Conservation (phyloP, 2,888 invertebrate genomes). For the Schrankia costaestrigalis region DNA sequence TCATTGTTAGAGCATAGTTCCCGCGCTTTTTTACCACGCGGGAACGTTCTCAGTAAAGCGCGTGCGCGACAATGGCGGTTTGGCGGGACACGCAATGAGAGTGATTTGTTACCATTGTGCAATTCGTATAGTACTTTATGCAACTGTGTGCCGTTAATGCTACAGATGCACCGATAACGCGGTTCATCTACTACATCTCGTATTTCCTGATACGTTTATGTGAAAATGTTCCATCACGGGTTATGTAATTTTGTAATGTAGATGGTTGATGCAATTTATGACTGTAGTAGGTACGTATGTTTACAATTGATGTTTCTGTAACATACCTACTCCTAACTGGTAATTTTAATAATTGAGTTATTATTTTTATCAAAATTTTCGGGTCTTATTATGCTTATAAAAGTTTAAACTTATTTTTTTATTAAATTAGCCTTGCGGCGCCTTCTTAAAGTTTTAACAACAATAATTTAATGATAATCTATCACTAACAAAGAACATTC, state of each 20-base stretch:
- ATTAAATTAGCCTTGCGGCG: no score
- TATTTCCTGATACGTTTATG: constrained; percentile 41
- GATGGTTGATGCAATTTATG: no score
- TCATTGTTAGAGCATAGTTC: constrained; percentile 70
- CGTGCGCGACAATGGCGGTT: constrained; percentile 72
- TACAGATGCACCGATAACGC: constrained; percentile 60
- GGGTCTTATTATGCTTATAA: no score
- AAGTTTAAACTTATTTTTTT: no score
- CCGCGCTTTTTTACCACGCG: constrained; percentile 78
- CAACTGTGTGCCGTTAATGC: constrained; percentile 71
- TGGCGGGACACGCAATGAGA: constrained; percentile 62
- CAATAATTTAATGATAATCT: no score
- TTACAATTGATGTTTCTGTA: no score
- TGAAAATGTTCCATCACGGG: constrained; percentile 14
- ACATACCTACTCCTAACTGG: no score
- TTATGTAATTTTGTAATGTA: constrained; percentile 24
- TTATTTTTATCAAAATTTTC: no score
- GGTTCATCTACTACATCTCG: constrained; percentile 45
- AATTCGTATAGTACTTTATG: constrained; percentile 62
- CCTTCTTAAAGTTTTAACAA: no score
- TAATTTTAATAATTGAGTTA: no score
- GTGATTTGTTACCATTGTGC: constrained; percentile 73
- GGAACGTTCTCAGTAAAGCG: constrained; percentile 77
- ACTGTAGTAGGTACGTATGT: no score
- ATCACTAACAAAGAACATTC: no score